Evolutionary conservation across 2,113 vertebrate species (phyloP).

Genomic region (Lycaon pictus): DNA sequence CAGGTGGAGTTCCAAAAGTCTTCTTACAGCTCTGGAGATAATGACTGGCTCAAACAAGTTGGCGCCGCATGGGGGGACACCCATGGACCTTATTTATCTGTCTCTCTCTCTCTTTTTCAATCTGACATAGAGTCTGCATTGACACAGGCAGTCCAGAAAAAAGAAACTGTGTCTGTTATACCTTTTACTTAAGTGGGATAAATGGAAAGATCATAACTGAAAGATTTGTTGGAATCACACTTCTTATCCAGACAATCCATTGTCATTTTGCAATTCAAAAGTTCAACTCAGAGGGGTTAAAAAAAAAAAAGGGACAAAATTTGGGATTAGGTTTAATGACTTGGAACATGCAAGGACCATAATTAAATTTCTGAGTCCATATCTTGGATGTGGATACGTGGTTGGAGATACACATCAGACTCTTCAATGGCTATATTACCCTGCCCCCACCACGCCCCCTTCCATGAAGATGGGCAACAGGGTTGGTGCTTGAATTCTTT

Average conservation of each 20-base stretch:
- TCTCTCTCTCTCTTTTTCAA: neutral
- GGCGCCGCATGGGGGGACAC: neutral
- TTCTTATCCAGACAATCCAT: neutral
- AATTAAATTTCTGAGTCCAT: neutral
- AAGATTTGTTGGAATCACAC: neutral
- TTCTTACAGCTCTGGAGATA: constrained; percentile 84
- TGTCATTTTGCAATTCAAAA: neutral
- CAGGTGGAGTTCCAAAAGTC: constrained; percentile 53
- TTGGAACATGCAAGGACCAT: neutral
- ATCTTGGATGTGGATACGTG: neutral
- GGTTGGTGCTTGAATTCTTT: neutral
- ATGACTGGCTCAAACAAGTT: constrained; percentile 74
- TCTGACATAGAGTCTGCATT: neutral
- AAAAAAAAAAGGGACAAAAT: neutral
- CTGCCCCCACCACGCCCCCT: neutral
- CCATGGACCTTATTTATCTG: constrained; percentile 31
- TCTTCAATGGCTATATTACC: neutral
- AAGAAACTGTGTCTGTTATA: neutral
- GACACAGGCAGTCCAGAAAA: neutral
- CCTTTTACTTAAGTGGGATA: neutral
- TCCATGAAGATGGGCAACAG: neutral
- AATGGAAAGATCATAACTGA: neutral
- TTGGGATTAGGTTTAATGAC: neutral
- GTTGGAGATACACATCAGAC: neutral
- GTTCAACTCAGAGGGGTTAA: neutral